phyloP scores from a whole-genome alignment of 2,113 vertebrate genomes.

The Otolemur garnettii region DNA sequence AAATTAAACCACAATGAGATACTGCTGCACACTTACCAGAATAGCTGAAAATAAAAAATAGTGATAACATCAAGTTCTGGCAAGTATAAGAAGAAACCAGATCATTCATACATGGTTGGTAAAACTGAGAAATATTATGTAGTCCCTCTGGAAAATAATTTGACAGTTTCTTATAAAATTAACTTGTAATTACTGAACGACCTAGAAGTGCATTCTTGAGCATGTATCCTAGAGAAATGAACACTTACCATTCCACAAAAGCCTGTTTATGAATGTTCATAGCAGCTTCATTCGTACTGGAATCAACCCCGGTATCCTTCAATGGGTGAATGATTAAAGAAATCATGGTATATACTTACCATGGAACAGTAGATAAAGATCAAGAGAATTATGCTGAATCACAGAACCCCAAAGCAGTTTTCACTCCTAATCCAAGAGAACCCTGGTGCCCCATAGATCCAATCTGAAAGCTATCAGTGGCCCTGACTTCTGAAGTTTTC shows the following conservation, averaged over 20 bases:
- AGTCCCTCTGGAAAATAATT: constrained; percentile 22
- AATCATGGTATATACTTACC: background rate
- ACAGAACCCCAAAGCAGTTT: background rate
- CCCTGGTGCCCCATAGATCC: background rate
- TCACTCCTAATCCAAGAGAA: constrained; percentile 1
- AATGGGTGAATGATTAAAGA: background rate
- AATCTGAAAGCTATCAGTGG: background rate
- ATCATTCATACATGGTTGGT: background rate
- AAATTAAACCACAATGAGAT: constrained; percentile 25
- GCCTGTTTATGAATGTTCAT: background rate
- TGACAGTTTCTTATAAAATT: constrained; percentile 13
- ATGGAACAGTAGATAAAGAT: background rate
- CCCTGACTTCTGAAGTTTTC: background rate
- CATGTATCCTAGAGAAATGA: constrained; percentile 50
- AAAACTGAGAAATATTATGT: background rate
- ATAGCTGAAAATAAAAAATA: constrained; percentile 25
- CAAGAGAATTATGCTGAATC: background rate
- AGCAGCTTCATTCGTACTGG: background rate
- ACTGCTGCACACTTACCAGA: constrained; percentile 17
- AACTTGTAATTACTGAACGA: background rate
- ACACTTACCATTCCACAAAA: constrained; percentile 24
- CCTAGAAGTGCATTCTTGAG: background rate
- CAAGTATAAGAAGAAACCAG: constrained; percentile 24
- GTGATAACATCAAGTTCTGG: constrained; percentile 17
- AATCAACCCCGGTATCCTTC: background rate